Evolutionary conservation across 2,797 vertebrate genomes (phyloP).

Genomic region (Diglossa cyanea): DNA sequence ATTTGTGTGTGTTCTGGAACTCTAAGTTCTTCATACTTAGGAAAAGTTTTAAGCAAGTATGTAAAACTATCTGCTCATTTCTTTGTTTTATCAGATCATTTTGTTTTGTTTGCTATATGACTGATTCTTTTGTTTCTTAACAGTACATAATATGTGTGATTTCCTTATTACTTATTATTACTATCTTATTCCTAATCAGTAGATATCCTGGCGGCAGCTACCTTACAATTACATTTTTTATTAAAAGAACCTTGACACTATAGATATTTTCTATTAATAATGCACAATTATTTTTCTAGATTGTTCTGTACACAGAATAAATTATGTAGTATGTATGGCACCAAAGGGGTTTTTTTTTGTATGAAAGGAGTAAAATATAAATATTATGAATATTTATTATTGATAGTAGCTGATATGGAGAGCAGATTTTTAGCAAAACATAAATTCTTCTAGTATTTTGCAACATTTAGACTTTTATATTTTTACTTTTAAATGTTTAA

Average conservation of each 20-base stretch:
- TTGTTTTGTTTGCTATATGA: not conserved
- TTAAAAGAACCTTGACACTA: not conserved
- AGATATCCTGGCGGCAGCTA: not conserved
- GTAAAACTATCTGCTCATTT: not conserved
- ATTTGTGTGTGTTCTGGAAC: not conserved
- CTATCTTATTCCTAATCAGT: not conserved
- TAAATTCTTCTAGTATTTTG: not conserved
- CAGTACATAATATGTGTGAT: not conserved
- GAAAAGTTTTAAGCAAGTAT: not conserved
- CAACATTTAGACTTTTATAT: not conserved
- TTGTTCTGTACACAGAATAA: not conserved
- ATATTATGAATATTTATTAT: not conserved
- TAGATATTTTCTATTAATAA: not conserved
- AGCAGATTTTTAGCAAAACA: not conserved
- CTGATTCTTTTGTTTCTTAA: not conserved
- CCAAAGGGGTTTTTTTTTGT: not conserved
- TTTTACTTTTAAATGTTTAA: not conserved
- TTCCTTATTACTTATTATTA: not conserved
- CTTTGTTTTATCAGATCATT: not conserved
- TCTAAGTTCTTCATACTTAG: not conserved
- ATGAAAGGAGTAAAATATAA: not conserved
- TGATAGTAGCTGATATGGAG: not conserved
- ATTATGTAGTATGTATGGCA: not conserved
- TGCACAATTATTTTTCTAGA: not conserved
- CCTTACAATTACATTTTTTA: not conserved